phyloP scores from a whole-genome alignment of 2,888 invertebrate genomes.

The Callyntrura guangdongensis region DNA sequence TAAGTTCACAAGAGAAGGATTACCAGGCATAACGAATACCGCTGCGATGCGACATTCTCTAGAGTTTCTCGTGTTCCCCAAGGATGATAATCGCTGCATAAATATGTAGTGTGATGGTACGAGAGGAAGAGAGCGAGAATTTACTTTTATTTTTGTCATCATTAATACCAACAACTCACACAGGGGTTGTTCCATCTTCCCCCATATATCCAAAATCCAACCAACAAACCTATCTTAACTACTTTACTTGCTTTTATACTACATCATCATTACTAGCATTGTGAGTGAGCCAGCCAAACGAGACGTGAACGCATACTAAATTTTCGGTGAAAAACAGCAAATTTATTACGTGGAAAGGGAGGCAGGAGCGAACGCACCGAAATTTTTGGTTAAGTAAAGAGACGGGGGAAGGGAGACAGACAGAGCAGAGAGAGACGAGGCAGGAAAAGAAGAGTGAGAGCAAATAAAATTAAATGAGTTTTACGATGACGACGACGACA shows the following conservation, averaged over 20 bases:
- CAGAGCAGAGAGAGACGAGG: too few species aligned
- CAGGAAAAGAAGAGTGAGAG: constrained; percentile 26
- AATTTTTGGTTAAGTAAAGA: too few species aligned
- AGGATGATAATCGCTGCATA: too few species aligned
- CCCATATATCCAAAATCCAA: constrained; percentile 37
- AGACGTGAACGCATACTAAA: neutral
- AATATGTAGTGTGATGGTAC: too few species aligned
- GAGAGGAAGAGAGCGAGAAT: too few species aligned
- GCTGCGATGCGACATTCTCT: too few species aligned
- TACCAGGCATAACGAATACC: too few species aligned
- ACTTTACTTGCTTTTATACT: neutral
- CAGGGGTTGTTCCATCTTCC: constrained; percentile 20
- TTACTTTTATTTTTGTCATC: too few species aligned
- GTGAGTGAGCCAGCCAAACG: neutral
- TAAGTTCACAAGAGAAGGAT: too few species aligned
- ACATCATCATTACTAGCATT: neutral
- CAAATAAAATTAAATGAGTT: constrained; percentile 58
- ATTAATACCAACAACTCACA: too few species aligned
- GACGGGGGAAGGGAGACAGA: neutral
- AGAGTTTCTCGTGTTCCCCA: too few species aligned
- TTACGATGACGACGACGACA: constrained; percentile 18
- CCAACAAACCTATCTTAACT: constrained; percentile 22
- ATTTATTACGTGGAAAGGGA: neutral
- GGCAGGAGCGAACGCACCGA: neutral
- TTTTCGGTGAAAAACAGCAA: neutral